Evolutionary conservation across 1,140 invertebrate genomes (phyloP), one percentile per base, ranked within the genome.

Genomic region (Heliothis virescens): DNA sequence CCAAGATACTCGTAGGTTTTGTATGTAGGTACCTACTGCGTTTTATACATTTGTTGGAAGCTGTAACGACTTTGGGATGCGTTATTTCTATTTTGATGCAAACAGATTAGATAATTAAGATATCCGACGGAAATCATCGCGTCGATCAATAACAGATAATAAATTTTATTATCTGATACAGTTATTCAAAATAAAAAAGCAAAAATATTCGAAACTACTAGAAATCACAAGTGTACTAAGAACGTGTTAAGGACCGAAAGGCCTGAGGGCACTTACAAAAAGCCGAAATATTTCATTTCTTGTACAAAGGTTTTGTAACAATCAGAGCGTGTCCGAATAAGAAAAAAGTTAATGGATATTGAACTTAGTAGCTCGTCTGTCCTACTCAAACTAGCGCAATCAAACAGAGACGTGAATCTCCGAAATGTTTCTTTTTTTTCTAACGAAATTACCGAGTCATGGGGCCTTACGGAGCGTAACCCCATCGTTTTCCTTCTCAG

Each of bases 371-470:
- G 67, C 76, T 53, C 62, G 26, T 83, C 87, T 63, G 59, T 86
- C 83, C 80, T 62, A 80, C 81, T 90, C 80, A 75, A 71, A 74
- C 59, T 59, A 79, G 52, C 69, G 67, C 55, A 63, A 77, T 79
- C 62, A 72, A 73, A 82, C 82, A 87, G 79, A 83, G 84, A 85
- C 52, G 73, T 65, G 21, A 76, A 79, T 13, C 55, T 80, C 50
- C 34, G 16, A 74, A 80, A 63, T 50, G 75, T 34, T 53, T 72
- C 73, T 72, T 69, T 60, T 47, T 85, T 86, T 87, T 88, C 59
- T 83, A 16, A 71, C 53, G 79, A 87, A 88, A 89, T 86, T 79
- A 88, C 87, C 63, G 67, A 87, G 87, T 92, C 89, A 91, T 86
- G 82, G 82, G 81, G 81, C 79, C 79, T 80, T 85, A 81, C 84